A percentile compares a stretch with the other conserved stretches of the same genome.
These are phyloP conservation scores for Zaprionus ghesquierei DNA, from an alignment of 1,140 invertebrate genomes.

Conservation along the genomic window DNA sequence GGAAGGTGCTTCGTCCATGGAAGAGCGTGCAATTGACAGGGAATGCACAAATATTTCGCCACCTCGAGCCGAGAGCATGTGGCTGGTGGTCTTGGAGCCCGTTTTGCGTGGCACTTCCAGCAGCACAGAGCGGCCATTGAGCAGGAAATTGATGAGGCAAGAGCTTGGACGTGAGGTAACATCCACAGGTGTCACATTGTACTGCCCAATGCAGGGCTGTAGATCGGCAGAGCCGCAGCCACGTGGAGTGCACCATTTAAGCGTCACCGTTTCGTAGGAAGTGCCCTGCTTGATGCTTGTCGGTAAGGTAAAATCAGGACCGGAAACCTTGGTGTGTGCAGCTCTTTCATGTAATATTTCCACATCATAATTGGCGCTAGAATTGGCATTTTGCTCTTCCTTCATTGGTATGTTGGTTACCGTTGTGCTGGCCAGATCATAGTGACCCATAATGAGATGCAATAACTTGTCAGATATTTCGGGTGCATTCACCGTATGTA, in stretches of 20 bases:
- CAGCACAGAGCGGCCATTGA: slow-evolving; percentile 96
- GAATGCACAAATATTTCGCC: slow-evolving; percentile 98
- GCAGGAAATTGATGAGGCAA: slow-evolving; percentile 97
- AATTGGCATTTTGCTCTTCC: slow-evolving; percentile 98
- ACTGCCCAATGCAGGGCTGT: slow-evolving; percentile 92
- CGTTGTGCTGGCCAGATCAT: slow-evolving; percentile 96
- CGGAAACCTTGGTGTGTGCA: slow-evolving; percentile 91
- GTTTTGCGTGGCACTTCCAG: slow-evolving; percentile 95
- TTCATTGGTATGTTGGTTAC: slow-evolving; percentile 99
- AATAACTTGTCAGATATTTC: slow-evolving; percentile 88
- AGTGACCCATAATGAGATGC: slow-evolving; percentile 91
- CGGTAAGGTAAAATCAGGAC: slow-evolving; percentile 84
- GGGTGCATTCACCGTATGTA: slow-evolving; percentile 88
- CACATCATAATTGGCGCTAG: slow-evolving; percentile 98
- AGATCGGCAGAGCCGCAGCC: slow-evolving; percentile 90
- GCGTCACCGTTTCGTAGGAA: slow-evolving; percentile 88
- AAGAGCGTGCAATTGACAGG: slow-evolving; percentile 91
- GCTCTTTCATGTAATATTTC: slow-evolving; percentile 95
- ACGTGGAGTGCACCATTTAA: slow-evolving; percentile 98
- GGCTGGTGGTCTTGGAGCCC: slow-evolving; percentile 94
- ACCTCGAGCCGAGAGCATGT: slow-evolving; percentile 95
- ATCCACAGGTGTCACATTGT: slow-evolving; percentile 96
- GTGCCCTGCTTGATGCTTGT: slow-evolving; percentile 84
- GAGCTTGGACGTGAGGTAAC: slow-evolving; percentile 97
- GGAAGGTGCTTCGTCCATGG: slow-evolving; percentile 97